Evolutionary conservation across 1,140 invertebrate species (phyloP).

Genomic region (Trichomalopsis sarcophagae): DNA sequence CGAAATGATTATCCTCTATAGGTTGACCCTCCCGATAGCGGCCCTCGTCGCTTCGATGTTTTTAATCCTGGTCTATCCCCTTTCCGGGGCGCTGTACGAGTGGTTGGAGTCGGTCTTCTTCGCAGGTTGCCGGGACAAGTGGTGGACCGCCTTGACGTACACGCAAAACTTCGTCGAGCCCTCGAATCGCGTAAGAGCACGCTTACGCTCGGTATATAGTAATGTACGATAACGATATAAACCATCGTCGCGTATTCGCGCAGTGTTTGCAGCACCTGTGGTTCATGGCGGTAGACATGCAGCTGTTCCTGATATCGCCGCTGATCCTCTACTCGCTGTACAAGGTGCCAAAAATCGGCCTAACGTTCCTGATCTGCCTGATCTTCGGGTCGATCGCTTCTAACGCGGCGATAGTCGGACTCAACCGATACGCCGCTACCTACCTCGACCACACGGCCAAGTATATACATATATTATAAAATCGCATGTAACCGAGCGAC

Average conservation of each 20-base stretch:
- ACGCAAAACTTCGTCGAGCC: not conserved
- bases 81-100: not conserved
- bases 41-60: not conserved
- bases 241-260: not conserved
- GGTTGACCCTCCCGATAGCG: not conserved
- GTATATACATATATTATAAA: not conserved
- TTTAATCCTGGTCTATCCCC: not conserved
- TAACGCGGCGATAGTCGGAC: not conserved
- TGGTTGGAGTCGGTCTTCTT: not conserved
- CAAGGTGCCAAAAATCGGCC: slow-evolving; percentile 55
- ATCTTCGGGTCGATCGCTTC: too few species aligned
- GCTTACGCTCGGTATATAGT: too few species aligned
- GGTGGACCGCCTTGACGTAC: not conserved
- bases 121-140: not conserved
- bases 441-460: not conserved
- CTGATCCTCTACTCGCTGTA: slow-evolving; percentile 63
- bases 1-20: not conserved
- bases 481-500: not conserved
- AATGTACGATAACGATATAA: too few species aligned
- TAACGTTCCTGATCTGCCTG: slow-evolving; percentile 21
- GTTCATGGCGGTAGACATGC: slow-evolving; percentile 71
- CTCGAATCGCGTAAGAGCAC: not conserved
- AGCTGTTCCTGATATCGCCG: slow-evolving; percentile 66
- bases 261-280: slow-evolving; percentile 69
- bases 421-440: not conserved